Evolutionary conservation across 2,888 invertebrate genomes (phyloP), one percentile per base, ranked within the genome.

Genomic region (Liopterus haemorrhoidalis): DNA sequence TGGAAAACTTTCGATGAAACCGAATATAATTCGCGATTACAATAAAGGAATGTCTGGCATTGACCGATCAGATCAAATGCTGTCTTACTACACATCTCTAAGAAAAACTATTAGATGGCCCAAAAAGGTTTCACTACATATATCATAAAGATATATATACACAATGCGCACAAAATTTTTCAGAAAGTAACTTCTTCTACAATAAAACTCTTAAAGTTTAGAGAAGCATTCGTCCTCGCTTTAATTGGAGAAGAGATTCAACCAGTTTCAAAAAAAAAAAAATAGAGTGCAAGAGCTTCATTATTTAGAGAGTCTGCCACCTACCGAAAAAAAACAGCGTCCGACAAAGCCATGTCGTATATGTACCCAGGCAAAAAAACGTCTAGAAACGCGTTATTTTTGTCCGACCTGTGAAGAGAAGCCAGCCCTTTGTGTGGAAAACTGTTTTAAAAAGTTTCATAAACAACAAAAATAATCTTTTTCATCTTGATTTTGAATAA

Each of bases 21-120:
- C 54, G 38, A 53, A 54, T 50, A 50, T 49, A 53, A 50, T 55
- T 49, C 40, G 44, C 41, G 52, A 52, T 38, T 55, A 55, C 46
- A 55, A 55, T 41, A 38, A 51, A 9, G 49, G 49, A 52, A 55
- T 54, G 54, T 50, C 44, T 44, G 50, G 54, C 30, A 46, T 54
- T 50, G 52, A 53, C 46, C 43, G 44, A 49, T 53, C 52, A 49
- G 52, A 54, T 53, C 49, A 54, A 54, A 54, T 54, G 54, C 49
- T 53, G 6, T 49, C 46, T 31, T 54, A 54, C 38, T 54, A 54
- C 36, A 24, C 50, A 44, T 40, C 51, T 49, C 45, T 51, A 47
- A 49, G 54, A 49, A 52, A 55, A 35, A 54, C 51, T 40, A 54
- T 51, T 51, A 50, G 46, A 38, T 51, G 49, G 49, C 44, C 46